A percentile compares a stretch with the other conserved stretches of the same genome.
phyloP scores from a whole-genome alignment of 53 echinoderm and acorn worm species.

The Astropecten irregularis region DNA sequence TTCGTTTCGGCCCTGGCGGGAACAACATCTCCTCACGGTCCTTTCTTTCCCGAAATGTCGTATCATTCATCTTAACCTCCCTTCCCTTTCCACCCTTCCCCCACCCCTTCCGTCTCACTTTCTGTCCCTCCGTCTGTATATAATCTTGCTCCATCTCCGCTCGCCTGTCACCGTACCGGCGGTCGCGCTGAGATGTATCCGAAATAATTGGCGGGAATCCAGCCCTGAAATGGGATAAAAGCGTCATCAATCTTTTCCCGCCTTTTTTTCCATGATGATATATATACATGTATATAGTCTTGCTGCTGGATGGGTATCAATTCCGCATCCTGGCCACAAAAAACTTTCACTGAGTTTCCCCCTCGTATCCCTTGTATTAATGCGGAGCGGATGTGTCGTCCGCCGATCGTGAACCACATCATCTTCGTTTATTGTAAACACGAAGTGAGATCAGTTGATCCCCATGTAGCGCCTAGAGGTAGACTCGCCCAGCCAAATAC shows the following conservation, averaged over 20 bases:
- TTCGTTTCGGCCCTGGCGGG: conserved; percentile 16
- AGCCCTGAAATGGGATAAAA: conserved; percentile 63
- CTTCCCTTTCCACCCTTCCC: not conserved
- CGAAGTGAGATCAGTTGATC: not conserved
- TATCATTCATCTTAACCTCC: conserved; percentile 27
- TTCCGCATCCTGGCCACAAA: conserved; percentile 36
- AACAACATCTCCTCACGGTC: not conserved
- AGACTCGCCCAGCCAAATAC: no score
- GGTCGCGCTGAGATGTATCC: conserved; percentile 24
- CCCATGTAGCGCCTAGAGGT: no score
- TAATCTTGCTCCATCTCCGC: conserved; percentile 31
- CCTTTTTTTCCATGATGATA: not conserved
- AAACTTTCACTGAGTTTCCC: not conserved
- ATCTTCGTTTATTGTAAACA: conserved; percentile 43
- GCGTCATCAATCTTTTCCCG: conserved; percentile 58
- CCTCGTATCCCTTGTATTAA: not conserved
- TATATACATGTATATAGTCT: no score
- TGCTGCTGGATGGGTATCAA: conserved; percentile 25
- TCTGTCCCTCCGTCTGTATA: no score
- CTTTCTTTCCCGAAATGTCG: not conserved
- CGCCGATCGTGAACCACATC: conserved; percentile 8
- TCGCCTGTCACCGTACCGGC: conserved; percentile 38
- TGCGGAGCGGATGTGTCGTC: conserved; percentile 26
- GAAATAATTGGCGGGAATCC: conserved; percentile 54
- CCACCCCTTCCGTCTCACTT: not conserved